phyloP scores from a whole-genome alignment of 2,888 invertebrate species.

The Heliconius ismenius region DNA sequence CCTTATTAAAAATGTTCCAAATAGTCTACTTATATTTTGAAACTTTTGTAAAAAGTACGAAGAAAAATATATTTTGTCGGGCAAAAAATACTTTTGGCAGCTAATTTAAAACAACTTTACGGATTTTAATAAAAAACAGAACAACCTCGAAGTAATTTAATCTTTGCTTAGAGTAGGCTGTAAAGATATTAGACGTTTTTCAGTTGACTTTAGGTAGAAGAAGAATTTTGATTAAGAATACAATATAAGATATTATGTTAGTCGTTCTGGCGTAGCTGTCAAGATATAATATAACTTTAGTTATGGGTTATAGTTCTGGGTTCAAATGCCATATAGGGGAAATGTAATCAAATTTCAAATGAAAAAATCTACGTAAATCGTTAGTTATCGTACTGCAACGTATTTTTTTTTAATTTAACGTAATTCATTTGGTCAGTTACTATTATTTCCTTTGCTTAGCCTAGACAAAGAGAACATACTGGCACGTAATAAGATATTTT shows the following conservation, averaged over 20 bases:
- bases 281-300: background rate
- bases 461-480: background rate
- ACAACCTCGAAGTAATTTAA: constrained; percentile 29
- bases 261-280: background rate
- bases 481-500: background rate
- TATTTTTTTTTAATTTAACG: background rate
- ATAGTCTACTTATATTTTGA: constrained; percentile 23
- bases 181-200: constrained; percentile 22
- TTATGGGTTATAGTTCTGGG: background rate
- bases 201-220: background rate
- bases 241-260: background rate
- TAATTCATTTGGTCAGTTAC: background rate
- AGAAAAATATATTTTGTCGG: constrained; percentile 15
- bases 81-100: constrained; percentile 24
- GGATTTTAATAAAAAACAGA: constrained; percentile 27
- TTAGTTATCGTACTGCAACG: no score
- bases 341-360: no score
- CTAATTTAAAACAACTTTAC: constrained; percentile 28
- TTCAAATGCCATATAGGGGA: background rate
- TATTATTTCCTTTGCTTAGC: background rate
- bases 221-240: background rate
- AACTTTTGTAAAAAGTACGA: constrained; percentile 5
- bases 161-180: constrained; percentile 14
- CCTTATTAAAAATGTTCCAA: constrained; percentile 18
- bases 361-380: no score